phyloP scores from a whole-genome alignment of 2,888 invertebrate genomes.

The Mamestra brassicae region DNA sequence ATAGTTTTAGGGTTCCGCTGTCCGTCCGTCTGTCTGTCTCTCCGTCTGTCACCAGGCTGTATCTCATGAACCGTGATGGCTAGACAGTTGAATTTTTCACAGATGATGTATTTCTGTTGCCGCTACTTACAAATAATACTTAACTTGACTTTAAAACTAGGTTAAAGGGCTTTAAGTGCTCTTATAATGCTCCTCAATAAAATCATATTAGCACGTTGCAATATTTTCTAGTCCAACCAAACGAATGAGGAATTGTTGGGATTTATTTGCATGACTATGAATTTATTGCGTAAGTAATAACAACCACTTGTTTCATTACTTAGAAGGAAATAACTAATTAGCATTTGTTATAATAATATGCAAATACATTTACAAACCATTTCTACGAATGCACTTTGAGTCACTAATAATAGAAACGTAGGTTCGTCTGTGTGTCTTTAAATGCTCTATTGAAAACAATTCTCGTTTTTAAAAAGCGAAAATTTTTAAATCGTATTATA shows the following conservation, averaged over 20 bases:
- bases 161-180: too few relatives aligned
- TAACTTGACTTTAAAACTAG: too few relatives aligned
- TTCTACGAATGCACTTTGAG: neutral
- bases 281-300: constrained; percentile 15
- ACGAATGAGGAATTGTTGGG: neutral
- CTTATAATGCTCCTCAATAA: neutral
- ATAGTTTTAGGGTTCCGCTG: too few relatives aligned
- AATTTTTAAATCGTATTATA: too few relatives aligned
- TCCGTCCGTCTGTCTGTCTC: too few relatives aligned
- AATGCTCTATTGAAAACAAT: too few relatives aligned
- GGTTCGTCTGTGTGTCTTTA: neutral
- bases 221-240: neutral
- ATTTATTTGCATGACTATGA: constrained; percentile 14
- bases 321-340: constrained; percentile 38
- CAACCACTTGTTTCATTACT: constrained; percentile 32
- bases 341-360: constrained; percentile 9
- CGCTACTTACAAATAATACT: too few relatives aligned
- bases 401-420: neutral
- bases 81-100: too few relatives aligned
- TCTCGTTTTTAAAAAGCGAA: too few relatives aligned
- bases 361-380: constrained; percentile 15
- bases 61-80: too few relatives aligned
- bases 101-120: too few relatives aligned
- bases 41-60: too few relatives aligned
- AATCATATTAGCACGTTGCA: neutral